Conservation (phyloP, 2,797 vertebrate species). For the Uromys caudimaculatus region DNA sequence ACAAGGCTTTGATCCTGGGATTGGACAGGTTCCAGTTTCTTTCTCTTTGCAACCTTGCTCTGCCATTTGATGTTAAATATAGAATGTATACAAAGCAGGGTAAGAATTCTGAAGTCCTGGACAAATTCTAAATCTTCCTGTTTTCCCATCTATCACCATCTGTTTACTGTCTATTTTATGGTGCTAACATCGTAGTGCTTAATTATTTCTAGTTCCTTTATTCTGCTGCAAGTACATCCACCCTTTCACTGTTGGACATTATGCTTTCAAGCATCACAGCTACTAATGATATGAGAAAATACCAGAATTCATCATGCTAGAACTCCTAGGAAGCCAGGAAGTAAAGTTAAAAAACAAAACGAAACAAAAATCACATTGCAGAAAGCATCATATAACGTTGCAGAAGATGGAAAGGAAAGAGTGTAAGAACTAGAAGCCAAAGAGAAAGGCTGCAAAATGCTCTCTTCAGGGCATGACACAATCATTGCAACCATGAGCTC, state of each 20-base stretch:
- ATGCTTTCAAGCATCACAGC: not conserved
- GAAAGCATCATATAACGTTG: not conserved
- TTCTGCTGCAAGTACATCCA: not conserved
- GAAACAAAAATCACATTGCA: not conserved
- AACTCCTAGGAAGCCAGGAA: not conserved
- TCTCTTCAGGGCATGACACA: not conserved
- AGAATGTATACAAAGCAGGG: constrained; percentile 34
- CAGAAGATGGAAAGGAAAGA: not conserved
- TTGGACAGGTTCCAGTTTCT: constrained; percentile 34
- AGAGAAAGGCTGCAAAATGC: not conserved
- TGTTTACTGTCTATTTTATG: constrained; percentile 24
- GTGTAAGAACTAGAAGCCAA: not conserved
- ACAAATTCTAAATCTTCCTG: constrained; percentile 15
- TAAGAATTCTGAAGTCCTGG: constrained; percentile 44
- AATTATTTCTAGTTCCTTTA: not conserved
- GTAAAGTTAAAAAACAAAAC: not conserved
- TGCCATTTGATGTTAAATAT: constrained; percentile 63
- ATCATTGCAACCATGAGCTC: not conserved
- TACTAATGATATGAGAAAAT: not conserved
- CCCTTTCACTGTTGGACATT: not conserved
- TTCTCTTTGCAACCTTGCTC: constrained; percentile 48
- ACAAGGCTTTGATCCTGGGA: not conserved
- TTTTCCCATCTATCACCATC: constrained; percentile 44
- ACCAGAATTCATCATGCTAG: not conserved
- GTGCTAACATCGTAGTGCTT: not conserved